Base-by-base conservation (phyloP, 1,140 invertebrate species). In the Drosophila nigrodunni region DNA sequence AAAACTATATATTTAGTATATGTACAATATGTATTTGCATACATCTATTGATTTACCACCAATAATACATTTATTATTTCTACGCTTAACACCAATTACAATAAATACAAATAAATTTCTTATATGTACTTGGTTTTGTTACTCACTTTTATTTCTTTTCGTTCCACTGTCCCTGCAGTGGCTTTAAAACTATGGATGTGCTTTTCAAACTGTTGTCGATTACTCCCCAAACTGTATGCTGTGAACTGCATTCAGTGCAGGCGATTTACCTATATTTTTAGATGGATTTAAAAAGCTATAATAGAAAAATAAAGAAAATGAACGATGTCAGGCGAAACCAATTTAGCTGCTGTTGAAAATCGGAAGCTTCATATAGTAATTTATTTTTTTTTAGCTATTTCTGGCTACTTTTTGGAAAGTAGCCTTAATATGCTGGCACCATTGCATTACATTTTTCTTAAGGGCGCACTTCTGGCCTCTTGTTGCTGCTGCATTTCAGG, bases 41-140 rank as follows among this genome's bases (percentile, higher is more conserved):
- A n/a, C 6, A 55, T 70, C 11, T 65, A 44, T 65, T 65, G 54
- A 55, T 65, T 65, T 65, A 65, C 61, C 61, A 65, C 61, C 50
- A 62, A 70, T 11, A 65, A 49, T 64, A 57, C 72, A 76, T 66
- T 61, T 70, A 82, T 87, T 65, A 87, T 87, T 88, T 87, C 49
- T 77, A 88, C 79, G 80, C 82, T 82, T 88, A 74, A 86, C 64
- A 88, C 67, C 68, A 87, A 88, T 80, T 72, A 87, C 50, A 75
- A 62, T 65, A 78, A 77, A 69, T 59, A 61, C 9, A 54, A 62
- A 74, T 81, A 87, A 77, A 87, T 79, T 79, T 87, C 79, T 15
- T 74, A 87, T 61, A 82, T 77, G 80, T 88, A 46, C 2, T 79
- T 79, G 79, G 68, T 77, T 71, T 35, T 7, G 13, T 34, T 49